These are phyloP conservation scores for Corydoras maculifer DNA, from an alignment of 2,113 vertebrate genomes.

Conservation along the genomic window DNA sequence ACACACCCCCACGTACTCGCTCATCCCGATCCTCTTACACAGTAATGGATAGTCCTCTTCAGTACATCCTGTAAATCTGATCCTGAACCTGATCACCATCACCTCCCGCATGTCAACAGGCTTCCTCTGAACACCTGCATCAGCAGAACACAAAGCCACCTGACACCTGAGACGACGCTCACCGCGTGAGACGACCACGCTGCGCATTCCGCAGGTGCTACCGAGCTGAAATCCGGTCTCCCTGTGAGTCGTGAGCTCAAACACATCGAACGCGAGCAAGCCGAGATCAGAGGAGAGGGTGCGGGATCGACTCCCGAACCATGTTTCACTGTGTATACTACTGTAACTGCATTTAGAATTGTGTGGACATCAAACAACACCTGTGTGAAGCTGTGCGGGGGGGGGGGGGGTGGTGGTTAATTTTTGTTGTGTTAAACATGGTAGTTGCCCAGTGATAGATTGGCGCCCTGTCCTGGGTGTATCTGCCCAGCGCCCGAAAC, in stretches of 20 bases:
- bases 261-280: not conserved
- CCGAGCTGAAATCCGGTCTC: not conserved
- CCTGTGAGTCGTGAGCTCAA: not conserved
- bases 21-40: too few relatives aligned
- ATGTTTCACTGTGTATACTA: not conserved
- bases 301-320: not conserved
- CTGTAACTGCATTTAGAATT: too few relatives aligned
- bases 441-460: too few relatives aligned
- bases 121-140: slow-evolving; percentile 1
- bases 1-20: too few relatives aligned
- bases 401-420: too few relatives aligned
- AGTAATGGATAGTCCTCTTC: not conserved
- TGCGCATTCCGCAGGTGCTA: not conserved
- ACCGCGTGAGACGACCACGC: not conserved
- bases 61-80: not conserved
- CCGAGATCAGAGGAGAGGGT: not conserved
- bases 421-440: too few relatives aligned
- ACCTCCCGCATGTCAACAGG: not conserved
- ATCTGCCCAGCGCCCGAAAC: too few relatives aligned
- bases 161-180: slow-evolving; percentile 5
- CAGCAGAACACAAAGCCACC: slow-evolving; percentile 1
- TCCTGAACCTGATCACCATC: not conserved
- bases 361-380: too few relatives aligned
- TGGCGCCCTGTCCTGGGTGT: too few relatives aligned
- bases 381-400: too few relatives aligned